These are phyloP conservation scores for Drosophila ironensis DNA, from an alignment of 1,140 invertebrate genomes.

Conservation along the genomic window DNA sequence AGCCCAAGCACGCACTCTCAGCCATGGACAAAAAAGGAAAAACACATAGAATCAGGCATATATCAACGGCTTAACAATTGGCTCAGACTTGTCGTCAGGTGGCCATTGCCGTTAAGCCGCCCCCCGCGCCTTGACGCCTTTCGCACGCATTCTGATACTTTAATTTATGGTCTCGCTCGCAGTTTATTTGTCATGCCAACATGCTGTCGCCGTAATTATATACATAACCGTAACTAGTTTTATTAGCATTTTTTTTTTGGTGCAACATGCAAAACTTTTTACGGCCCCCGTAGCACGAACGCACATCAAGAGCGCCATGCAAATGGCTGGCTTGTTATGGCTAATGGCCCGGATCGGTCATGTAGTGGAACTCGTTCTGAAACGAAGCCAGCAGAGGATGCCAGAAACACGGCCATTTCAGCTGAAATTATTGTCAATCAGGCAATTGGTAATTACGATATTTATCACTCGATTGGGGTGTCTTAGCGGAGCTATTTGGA, in stretches of 20 bases:
- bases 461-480: constrained; percentile 9
- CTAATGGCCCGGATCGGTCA: constrained; percentile 36
- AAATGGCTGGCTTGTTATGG: constrained; percentile 48
- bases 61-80: constrained; percentile 78
- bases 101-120: constrained; percentile 54
- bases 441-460: constrained; percentile 1
- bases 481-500: background rate
- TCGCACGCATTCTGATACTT: constrained; percentile 73
- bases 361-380: constrained; percentile 28
- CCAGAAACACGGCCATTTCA: constrained; percentile 5
- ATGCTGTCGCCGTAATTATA: constrained; percentile 56
- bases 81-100: constrained; percentile 73
- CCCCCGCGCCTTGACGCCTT: constrained; percentile 11
- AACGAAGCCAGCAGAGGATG: constrained; percentile 18
- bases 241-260: background rate
- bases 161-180: constrained; percentile 70
- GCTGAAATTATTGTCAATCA: background rate
- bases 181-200: constrained; percentile 71
- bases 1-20: constrained; percentile 4
- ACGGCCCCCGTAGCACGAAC: constrained; percentile 19
- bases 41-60: constrained; percentile 22
- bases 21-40: background rate
- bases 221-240: constrained; percentile 68
- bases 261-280: constrained; percentile 56
- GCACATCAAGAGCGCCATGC: constrained; percentile 45